Base-by-base conservation (phyloP, 2,113 vertebrate species). In the Trachemys scripta region DNA sequence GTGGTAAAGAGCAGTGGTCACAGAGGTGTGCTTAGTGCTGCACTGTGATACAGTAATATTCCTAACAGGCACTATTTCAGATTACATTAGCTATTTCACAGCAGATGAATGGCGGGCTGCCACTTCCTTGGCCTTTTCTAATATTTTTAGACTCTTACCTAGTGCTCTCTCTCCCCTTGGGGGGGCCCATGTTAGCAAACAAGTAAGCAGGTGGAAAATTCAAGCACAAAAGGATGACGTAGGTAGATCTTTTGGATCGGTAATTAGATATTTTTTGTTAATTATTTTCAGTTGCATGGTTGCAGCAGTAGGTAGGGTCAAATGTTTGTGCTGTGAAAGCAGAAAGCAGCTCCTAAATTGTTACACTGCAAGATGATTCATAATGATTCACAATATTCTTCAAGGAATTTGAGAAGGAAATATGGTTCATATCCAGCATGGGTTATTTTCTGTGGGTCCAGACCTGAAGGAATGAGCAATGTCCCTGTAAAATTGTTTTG, bases 201-300 rank as follows among this genome's bases (percentile, higher is more conserved):
- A 97, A 95, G 91, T 87, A 98, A 96, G 84, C 78, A 62, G 83
- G 82, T 91, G 92, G 91, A 83, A 96, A 75, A 89, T 93, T 89
- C 50, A 90, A 79, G 85, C 47, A 95, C 59, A 95, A 94, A 97
- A 54, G 42, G 59, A 90, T 94, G 38, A 35, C 82, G 88, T 54
- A 88, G 38, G 85, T 84, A 95, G 94, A 82, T 53, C 27, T 82
- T 96, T 96, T 89, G 69, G 85, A 92, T 20, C 53, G 88, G 91
- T 94, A 85, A 91, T 96, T 95, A 96, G 84, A 93, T 96, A 97
- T 92, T 96, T 72, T n/a, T 97, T 94, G 87, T 89, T 96, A 88
- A 92, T 95, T 93, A 29, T 90, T 97, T 95, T 96, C 38, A 87
- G 95, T 97, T 96, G 12, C 59, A 72, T 95, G 93, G 94, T 80